Base-by-base conservation (phyloP, 2,797 vertebrate species). In the Argyrosomus regius region DNA sequence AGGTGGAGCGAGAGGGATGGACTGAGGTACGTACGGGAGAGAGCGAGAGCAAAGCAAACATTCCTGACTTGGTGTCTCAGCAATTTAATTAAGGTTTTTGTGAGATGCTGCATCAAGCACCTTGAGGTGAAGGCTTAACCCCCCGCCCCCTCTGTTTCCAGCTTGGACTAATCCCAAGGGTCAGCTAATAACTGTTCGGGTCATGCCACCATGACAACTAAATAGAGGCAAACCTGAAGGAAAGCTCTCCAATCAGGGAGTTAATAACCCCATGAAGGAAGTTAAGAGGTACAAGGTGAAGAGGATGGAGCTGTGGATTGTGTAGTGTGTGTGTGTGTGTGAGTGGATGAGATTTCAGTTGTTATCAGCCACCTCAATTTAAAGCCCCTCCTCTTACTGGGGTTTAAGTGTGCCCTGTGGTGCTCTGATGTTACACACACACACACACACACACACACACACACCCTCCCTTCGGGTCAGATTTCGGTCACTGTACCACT, bases 21-120 rank as follows among this genome's bases (percentile, higher is more conserved):
- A 83, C 69, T 20, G 60, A 43, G 49, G 78, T 56, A 72, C 61
- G 56, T 50, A 76, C 58, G 28, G 56, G 62, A 71, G 63, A 66
- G 68, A 77, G 72, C 17, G 86, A 88, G 82, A 82, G 75, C 77
- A 87, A 85, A 86, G 90, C 94, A 95, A 96, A 95, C 96, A 97
- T 97, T 97, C 97, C 96, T 96, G 89, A 75, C 79, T 94, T 72
- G 90, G 95, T 96, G 96, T 95, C 97, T 95, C 93, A 94, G 97
- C 96, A 95, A 97, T 97, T 96, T 97, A 96, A 97, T 97, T 97
- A 97, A 97, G 91, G 88, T 92, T 91, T 86, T 76, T 77, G 90
- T 75, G 89, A 91, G 91, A 94, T 88, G 87, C 86, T 89, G 86
- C 90, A 83, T 83, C 39, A 57, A 86, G 84, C 90, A 87, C 87